A percentile compares a stretch with the other conserved stretches of the same genome.
Conservation (phyloP, 1,140 invertebrate genomes). For the Drosophila sp. region DNA sequence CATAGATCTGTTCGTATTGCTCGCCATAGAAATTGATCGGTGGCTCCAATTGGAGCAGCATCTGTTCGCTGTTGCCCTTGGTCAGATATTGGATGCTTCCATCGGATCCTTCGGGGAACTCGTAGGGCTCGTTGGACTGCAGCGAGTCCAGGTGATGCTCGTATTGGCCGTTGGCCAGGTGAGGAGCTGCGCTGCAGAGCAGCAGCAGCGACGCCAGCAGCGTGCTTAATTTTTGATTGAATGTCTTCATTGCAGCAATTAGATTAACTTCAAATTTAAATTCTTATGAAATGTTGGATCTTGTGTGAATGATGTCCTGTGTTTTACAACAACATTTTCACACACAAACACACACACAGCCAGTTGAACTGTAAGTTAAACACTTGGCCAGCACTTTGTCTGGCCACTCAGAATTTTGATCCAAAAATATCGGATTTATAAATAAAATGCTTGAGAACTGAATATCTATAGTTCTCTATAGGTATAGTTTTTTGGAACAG, state of each 20-base stretch:
- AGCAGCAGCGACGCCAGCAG: constrained; percentile 49
- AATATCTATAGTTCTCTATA: constrained; percentile 43
- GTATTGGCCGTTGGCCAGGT: constrained; percentile 55
- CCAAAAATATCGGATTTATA: constrained; percentile 60
- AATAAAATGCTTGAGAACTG: constrained; percentile 40
- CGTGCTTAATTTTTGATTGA: constrained; percentile 51
- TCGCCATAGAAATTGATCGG: constrained; percentile 91
- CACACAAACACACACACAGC: constrained; percentile 23
- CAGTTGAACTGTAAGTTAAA: constrained; percentile 6
- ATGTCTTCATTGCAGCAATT: constrained; percentile 49
- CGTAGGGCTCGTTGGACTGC: constrained; percentile 71
- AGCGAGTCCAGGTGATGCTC: constrained; percentile 73
- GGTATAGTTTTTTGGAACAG: constrained; percentile 66
- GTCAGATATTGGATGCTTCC: constrained; percentile 60
- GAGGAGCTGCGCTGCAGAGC: constrained; percentile 26
- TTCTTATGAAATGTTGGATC: constrained; percentile 12
- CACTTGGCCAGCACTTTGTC: constrained; percentile 31
- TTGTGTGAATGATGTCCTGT: constrained; percentile 34
- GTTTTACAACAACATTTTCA: constrained; percentile 67
- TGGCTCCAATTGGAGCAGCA: constrained; percentile 85
- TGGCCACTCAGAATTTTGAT: constrained; percentile 31
- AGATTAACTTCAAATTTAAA: constrained; percentile 9
- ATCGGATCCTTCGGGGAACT: constrained; percentile 48
- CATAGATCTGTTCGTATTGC: constrained; percentile 89
- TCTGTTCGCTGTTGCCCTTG: constrained; percentile 84